phyloP scores from a whole-genome alignment of 2,888 invertebrate species.

The Ichneumoninae sp. region DNA sequence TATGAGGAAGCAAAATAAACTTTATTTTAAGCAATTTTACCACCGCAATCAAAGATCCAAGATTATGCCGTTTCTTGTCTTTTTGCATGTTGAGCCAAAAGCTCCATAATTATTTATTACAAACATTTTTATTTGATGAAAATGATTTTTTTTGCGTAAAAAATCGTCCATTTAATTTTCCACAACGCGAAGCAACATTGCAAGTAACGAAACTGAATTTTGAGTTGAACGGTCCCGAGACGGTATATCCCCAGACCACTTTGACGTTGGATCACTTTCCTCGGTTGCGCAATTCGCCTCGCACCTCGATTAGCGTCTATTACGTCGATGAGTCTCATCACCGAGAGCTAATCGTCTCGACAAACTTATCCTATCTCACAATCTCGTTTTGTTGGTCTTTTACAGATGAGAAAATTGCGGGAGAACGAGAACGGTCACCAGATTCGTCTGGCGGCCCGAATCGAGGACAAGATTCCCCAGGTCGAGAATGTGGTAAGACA shows the following conservation, averaged over 20 bases:
- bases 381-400: slow-evolving; percentile 64
- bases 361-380: slow-evolving; percentile 19
- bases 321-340: slow-evolving; percentile 24
- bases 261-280: slow-evolving; percentile 20
- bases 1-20: too few relatives aligned
- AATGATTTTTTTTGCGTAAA: not conserved
- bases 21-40: too few relatives aligned
- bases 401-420: slow-evolving; percentile 86
- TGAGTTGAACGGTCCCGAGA: slow-evolving; percentile 4
- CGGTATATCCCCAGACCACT: not conserved
- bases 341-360: slow-evolving; percentile 15
- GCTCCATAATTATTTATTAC: not conserved
- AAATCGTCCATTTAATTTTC: not conserved
- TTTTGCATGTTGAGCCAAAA: not conserved
- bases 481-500: slow-evolving; percentile 75
- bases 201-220: not conserved
- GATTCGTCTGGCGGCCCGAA: slow-evolving; percentile 76
- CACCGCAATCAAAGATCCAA: too few relatives aligned
- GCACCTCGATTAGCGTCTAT: slow-evolving; percentile 29
- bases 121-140: not conserved
- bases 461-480: slow-evolving; percentile 77
- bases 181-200: not conserved
- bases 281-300: slow-evolving; percentile 29
- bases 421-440: slow-evolving; percentile 84
- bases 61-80: not conserved